phyloP scores from a whole-genome alignment of 2,888 invertebrate species.

The Acrobeloides nanus region DNA sequence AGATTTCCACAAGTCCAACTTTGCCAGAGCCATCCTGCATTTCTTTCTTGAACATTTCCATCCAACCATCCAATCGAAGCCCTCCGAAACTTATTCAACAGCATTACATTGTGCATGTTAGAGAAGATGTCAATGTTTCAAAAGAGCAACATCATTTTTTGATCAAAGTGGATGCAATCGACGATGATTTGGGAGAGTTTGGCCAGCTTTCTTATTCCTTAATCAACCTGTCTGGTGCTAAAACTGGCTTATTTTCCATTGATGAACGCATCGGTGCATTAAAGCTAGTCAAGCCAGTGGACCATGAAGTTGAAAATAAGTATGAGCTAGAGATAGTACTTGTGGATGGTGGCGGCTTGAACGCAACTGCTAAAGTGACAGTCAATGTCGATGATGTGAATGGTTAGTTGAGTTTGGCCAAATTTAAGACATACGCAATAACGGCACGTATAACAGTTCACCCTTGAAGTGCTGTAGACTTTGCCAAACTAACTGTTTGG shows the following conservation, averaged over 20 bases:
- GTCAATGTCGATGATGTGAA: background rate
- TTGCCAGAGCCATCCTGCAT: conserved; percentile 5
- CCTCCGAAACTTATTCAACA: conserved; percentile 40
- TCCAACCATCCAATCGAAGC: conserved; percentile 56
- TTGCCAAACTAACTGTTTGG: no score
- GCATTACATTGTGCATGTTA: conserved; percentile 21
- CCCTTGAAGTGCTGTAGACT: no score
- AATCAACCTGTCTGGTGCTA: background rate
- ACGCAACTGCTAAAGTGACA: conserved; percentile 16
- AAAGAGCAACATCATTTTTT: conserved; percentile 24
- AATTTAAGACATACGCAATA: no score
- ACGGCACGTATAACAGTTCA: no score
- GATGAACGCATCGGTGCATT: conserved; percentile 60
- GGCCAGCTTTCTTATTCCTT: conserved; percentile 19
- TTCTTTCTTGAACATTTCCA: conserved; percentile 8
- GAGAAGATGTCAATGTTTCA: conserved; percentile 34
- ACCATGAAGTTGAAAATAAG: conserved; percentile 70
- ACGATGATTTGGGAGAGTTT: conserved; percentile 27
- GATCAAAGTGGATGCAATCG: conserved; percentile 31
- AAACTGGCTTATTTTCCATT: conserved; percentile 8
- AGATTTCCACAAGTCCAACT: conserved; percentile 3
- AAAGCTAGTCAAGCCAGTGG: conserved; percentile 75
- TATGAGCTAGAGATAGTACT: conserved; percentile 30
- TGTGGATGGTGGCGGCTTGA: conserved; percentile 63
- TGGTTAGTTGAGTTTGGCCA: background rate